These are phyloP conservation scores for Gadus macrocephalus DNA, from an alignment of 2,113 vertebrate species.

Conservation along the genomic window DNA sequence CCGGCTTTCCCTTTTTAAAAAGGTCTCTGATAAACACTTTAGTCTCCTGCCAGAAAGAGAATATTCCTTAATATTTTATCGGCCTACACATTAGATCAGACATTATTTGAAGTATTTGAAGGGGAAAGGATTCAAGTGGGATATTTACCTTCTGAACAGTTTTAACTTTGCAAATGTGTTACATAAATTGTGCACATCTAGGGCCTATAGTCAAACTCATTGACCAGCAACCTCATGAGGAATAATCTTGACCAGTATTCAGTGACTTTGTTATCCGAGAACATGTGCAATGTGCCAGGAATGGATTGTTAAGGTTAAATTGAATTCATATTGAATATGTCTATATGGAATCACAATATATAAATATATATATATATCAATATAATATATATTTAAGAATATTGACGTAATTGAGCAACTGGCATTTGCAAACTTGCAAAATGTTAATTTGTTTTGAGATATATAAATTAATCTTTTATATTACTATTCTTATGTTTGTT, in stretches of 20 bases:
- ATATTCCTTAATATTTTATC: no score
- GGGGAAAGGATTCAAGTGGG: no score
- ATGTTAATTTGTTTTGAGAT: conserved; percentile 60
- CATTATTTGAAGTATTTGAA: no score
- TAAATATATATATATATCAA: conserved; percentile 32
- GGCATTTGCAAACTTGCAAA: conserved; percentile 64
- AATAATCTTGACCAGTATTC: conserved; percentile 2
- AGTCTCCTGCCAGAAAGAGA: no score
- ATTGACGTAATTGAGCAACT: conserved; percentile 72
- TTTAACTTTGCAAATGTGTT: not conserved
- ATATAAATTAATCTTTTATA: conserved; percentile 44
- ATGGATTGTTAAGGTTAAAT: conserved; percentile 37
- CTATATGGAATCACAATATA: conserved; percentile 38
- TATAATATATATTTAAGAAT: conserved; percentile 65
- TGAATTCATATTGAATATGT: conserved; percentile 51
- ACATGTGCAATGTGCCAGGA: conserved; percentile 68
- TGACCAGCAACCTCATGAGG: conserved; percentile 28
- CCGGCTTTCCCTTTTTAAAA: no score
- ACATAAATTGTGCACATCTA: conserved; percentile 8
- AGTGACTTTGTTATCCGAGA: conserved; percentile 36
- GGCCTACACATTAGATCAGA: no score
- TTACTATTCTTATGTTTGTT: conserved; percentile 54
- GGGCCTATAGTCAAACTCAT: conserved; percentile 1
- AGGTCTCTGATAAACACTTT: no score
- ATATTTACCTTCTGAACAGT: no score